phyloP scores from a whole-genome alignment of 2,797 vertebrate genomes.

The Pangasius krempfi region DNA sequence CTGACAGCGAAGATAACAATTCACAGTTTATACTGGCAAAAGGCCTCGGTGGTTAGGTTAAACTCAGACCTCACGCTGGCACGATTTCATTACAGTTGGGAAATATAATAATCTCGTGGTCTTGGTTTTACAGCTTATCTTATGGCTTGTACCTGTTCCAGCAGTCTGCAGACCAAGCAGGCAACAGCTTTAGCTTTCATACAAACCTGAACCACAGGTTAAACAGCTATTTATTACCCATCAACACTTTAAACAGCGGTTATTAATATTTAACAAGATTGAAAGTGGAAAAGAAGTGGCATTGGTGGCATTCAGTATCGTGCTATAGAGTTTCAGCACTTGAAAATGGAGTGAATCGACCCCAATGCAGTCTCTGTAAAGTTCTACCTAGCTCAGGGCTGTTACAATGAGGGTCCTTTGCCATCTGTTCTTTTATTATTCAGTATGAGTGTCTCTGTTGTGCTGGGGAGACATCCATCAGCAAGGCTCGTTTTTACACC shows the following conservation, averaged over 20 bases:
- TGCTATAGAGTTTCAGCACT: neutral
- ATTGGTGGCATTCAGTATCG: neutral
- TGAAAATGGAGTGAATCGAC: neutral
- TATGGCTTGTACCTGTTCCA: neutral
- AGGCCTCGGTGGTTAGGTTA: neutral
- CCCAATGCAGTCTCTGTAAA: neutral
- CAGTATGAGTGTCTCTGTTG: conserved; percentile 5
- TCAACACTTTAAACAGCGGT: neutral
- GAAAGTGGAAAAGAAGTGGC: neutral
- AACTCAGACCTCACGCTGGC: neutral
- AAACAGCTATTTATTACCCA: conserved; percentile 30
- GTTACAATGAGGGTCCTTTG: conserved; percentile 11
- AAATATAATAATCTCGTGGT: neutral
- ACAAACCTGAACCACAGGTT: conserved; percentile 22
- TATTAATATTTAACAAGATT: conserved; percentile 11
- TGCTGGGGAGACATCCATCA: conserved; percentile 29
- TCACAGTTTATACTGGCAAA: neutral
- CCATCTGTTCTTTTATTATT: conserved; percentile 22
- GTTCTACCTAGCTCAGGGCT: conserved; percentile 6
- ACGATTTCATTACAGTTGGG: neutral
- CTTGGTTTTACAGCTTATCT: conserved; percentile 2
- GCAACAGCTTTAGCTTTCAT: neutral
- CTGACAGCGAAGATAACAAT: neutral
- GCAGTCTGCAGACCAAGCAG: neutral
- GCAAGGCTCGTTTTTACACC: conserved; percentile 21